Conservation (phyloP, 2,113 vertebrate genomes). For the Thomomys bottae region DNA sequence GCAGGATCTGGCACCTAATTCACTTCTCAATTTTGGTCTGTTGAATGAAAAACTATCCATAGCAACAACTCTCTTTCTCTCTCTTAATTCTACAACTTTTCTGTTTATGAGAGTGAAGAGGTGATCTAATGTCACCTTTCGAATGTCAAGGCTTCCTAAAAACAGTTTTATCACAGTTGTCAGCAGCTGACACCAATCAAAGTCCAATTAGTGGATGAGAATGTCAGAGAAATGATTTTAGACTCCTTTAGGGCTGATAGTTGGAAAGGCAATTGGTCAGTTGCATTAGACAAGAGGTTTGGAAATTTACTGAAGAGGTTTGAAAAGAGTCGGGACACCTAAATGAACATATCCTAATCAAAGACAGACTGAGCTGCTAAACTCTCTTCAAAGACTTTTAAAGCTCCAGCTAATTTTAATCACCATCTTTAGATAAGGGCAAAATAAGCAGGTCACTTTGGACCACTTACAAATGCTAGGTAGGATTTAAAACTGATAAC, state of each 20-base stretch:
- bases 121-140: conserved; percentile 62
- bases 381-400: conserved; percentile 50
- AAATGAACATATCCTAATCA: conserved; percentile 55
- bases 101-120: conserved; percentile 5
- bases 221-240: conserved; percentile 74
- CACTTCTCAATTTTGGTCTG: conserved; percentile 31
- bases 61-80: neutral
- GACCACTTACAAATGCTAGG: conserved; percentile 28
- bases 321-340: conserved; percentile 45
- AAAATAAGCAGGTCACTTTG: conserved; percentile 29
- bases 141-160: conserved; percentile 61
- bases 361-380: conserved; percentile 47
- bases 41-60: neutral
- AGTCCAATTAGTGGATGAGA: conserved; percentile 75
- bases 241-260: conserved; percentile 50
- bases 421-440: conserved; percentile 50
- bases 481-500: neutral
- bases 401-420: conserved; percentile 62
- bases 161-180: conserved; percentile 74
- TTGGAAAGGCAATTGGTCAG: conserved; percentile 57
- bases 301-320: conserved; percentile 59
- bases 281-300: conserved; percentile 55
- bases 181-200: conserved; percentile 79
- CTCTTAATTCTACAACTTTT: conserved; percentile 11
- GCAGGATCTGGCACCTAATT: neutral